Evolutionary conservation across 2,113 vertebrate species (phyloP).

Genomic region (Rana temporaria): DNA sequence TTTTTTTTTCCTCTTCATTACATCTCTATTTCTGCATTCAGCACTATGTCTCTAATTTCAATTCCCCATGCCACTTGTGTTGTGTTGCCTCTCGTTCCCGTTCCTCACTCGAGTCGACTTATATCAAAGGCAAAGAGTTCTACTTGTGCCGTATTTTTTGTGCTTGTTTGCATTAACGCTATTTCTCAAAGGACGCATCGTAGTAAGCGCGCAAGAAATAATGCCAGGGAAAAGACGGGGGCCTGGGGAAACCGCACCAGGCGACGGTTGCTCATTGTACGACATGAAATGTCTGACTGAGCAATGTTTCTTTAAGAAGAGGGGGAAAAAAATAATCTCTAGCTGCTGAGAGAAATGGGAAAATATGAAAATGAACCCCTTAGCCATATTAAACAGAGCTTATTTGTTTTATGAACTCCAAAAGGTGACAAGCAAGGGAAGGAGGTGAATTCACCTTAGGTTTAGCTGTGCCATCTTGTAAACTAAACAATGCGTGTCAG

Average conservation of each 20-base stretch:
- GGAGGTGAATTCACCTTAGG: neutral
- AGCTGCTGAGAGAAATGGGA: neutral
- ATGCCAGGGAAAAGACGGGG: slow-evolving; percentile 4
- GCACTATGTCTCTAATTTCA: slow-evolving; percentile 23
- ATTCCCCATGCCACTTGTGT: slow-evolving; percentile 32
- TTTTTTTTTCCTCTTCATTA: neutral
- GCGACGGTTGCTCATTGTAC: slow-evolving; percentile 16
- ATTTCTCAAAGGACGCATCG: slow-evolving; percentile 29
- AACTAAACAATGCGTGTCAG: slow-evolving; percentile 10
- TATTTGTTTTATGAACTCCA: slow-evolving; percentile 23
- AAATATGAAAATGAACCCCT: slow-evolving; percentile 17
- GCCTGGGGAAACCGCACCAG: slow-evolving; percentile 17
- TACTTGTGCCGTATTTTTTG: slow-evolving; percentile 19
- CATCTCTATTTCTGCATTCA: slow-evolving; percentile 15
- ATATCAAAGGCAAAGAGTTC: slow-evolving; percentile 39
- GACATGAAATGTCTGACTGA: slow-evolving; percentile 35
- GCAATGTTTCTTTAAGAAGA: slow-evolving; percentile 33
- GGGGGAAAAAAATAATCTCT: neutral
- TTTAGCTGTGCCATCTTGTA: neutral
- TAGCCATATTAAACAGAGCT: neutral
- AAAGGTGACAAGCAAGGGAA: neutral
- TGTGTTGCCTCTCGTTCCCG: slow-evolving; percentile 4
- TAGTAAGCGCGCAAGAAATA: slow-evolving; percentile 35
- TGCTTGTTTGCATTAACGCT: slow-evolving; percentile 43
- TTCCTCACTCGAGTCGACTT: slow-evolving; percentile 37